Conservation (phyloP, 2,113 vertebrate genomes). For the Athene noctua region DNA sequence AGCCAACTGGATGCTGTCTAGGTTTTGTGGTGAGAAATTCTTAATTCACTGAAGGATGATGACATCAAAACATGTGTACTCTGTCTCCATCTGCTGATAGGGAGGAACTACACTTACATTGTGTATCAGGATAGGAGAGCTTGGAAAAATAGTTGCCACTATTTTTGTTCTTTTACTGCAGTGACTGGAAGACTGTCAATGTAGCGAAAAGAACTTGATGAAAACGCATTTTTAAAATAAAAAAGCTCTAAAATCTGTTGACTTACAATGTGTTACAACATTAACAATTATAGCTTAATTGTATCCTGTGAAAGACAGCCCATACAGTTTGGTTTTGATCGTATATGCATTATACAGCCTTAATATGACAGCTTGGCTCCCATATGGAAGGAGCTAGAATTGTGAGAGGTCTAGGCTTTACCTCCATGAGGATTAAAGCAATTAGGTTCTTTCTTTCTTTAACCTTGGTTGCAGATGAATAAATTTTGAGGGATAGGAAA, state of each 20-base stretch:
- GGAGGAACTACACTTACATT: not conserved
- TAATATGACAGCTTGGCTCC: not conserved
- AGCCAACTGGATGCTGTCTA: not conserved
- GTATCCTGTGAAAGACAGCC: not conserved
- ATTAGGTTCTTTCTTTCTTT: not conserved
- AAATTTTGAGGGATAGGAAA: not conserved
- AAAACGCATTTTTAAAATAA: not conserved
- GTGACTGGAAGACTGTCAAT: not conserved
- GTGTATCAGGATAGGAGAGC: not conserved
- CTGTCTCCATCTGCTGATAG: conserved; percentile 65
- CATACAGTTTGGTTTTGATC: not conserved
- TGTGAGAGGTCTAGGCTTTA: not conserved
- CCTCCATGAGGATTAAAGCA: not conserved
- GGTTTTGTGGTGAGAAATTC: not conserved
- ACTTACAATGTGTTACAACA: not conserved
- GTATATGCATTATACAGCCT: not conserved
- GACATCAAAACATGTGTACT: conserved; percentile 49
- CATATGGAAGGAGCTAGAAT: not conserved
- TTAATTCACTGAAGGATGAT: not conserved
- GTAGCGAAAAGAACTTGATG: not conserved
- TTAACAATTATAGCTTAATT: not conserved
- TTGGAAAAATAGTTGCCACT: not conserved
- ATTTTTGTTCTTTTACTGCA: not conserved
- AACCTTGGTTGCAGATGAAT: not conserved
- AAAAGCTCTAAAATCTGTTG: not conserved